phyloP scores from a whole-genome alignment of 2,888 invertebrate species.

The Brenthis daphne region DNA sequence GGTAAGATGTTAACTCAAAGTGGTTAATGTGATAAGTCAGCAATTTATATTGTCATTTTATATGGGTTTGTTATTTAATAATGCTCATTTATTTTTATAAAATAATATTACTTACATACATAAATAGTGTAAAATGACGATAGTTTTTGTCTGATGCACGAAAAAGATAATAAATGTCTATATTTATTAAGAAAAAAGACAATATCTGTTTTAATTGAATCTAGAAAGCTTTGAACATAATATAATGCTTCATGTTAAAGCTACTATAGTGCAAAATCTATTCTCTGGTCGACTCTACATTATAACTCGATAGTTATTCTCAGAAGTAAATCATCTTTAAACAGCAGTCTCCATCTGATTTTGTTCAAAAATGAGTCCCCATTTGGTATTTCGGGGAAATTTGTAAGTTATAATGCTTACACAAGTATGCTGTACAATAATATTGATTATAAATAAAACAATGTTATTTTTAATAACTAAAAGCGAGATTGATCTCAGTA shows the following conservation, averaged over 20 bases:
- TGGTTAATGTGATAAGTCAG: constrained; percentile 18
- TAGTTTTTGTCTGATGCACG: too few relatives aligned
- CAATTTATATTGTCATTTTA: constrained; percentile 9
- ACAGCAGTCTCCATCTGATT: constrained; percentile 15
- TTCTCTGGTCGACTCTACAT: neutral
- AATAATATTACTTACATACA: neutral
- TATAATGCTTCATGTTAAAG: neutral
- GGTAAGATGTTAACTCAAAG: constrained; percentile 33
- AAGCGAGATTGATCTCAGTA: neutral
- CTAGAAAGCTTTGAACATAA: neutral
- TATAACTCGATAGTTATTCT: neutral
- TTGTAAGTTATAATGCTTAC: constrained; percentile 58
- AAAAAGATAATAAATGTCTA: too few relatives aligned
- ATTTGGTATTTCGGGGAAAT: constrained; percentile 27
- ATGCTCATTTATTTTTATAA: neutral
- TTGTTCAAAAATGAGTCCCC: constrained; percentile 10
- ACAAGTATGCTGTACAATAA: constrained; percentile 48
- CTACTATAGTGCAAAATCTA: neutral
- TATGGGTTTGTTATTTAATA: neutral
- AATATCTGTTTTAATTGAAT: too few relatives aligned
- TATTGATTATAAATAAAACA: neutral
- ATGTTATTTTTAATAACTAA: neutral
- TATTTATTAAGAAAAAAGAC: too few relatives aligned
- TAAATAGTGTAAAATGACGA: neutral
- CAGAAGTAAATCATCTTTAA: neutral